Evolutionary conservation across 2,888 invertebrate species (phyloP), one percentile per base, ranked within the genome.

Genomic region (Mythimna vitellina): DNA sequence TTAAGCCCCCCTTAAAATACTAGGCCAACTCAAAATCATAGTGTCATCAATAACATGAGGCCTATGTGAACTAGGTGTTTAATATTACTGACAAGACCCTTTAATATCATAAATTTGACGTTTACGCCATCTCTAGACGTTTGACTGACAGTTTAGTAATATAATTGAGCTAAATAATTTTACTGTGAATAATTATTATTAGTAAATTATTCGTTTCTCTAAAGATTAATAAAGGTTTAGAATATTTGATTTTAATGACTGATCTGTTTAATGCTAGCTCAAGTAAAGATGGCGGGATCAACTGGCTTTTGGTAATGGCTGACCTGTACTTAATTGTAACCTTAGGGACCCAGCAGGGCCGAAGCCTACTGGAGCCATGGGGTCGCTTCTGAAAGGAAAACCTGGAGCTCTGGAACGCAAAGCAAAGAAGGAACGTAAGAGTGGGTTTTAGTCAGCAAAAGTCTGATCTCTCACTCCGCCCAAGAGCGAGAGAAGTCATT

Each of bases 71-170:
- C 2, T 17, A 49, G 42, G 10, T 25, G 17, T 63, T 25, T 8
- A 58, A n/a, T 53, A 58, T 54, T 35, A 17, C 53, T n/a, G 25
- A 35, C 17, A 42, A 22, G 20, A 63, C 58, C 63, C 49, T 38
- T 49, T 46, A 22, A 9, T 6, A 38, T 17, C 12, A 46, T 5
- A 49, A 65, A n/a, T 73, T 64, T 46, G 69, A 72, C 56, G 58
- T 67, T 38, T 25, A 56, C 12, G 22, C 22, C 20, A 63, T 64
- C 10, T 56, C 61, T 20, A 68, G 67, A 73, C 42, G 35, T 46
- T 64, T 70, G 63, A 76, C 57, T 72, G 72, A 35, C 76, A 61
- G 58, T 68, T 80, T 64, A 49, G 60, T n/a, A 29, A 38, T 64
- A 56, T 64, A 60, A 49, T 51, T 65, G 12, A 6, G 29, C 58